A percentile compares a stretch with the other conserved stretches of the same genome.
Conservation (phyloP, 1,140 invertebrate species). For the Brevipalpus yothersi region DNA sequence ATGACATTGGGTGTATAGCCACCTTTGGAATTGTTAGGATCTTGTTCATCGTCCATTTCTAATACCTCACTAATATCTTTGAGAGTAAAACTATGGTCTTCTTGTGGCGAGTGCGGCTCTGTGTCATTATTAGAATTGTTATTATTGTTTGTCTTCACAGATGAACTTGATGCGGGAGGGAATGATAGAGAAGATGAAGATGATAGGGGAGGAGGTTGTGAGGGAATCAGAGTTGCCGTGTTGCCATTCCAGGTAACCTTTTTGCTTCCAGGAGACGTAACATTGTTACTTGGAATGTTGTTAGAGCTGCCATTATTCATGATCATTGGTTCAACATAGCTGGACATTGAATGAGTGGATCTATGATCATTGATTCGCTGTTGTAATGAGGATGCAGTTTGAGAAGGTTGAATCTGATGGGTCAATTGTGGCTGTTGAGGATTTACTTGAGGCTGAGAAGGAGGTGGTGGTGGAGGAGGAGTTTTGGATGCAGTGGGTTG, state of each 20-base stretch:
- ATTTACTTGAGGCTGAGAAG: neutral
- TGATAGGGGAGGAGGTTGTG: neutral
- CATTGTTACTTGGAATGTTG: neutral
- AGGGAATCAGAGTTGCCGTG: neutral
- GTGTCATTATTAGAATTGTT: slow-evolving; percentile 14
- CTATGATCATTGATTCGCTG: neutral
- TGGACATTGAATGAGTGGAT: neutral
- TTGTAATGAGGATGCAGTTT: neutral
- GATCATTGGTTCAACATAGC: neutral
- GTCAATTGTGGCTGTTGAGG: neutral
- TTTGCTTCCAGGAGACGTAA: neutral
- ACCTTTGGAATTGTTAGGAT: neutral
- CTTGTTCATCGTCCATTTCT: slow-evolving; percentile 1
- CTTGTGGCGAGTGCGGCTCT: neutral
- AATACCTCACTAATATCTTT: slow-evolving; percentile 15
- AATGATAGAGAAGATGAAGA: neutral
- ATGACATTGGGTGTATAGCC: slow-evolving; percentile 59
- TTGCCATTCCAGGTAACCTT: neutral
- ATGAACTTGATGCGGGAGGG: neutral
- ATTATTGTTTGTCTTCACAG: neutral
- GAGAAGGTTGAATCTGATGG: neutral
- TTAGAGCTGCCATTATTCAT: neutral
- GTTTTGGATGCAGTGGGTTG: neutral
- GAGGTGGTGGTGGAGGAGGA: neutral
- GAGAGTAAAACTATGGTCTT: slow-evolving; percentile 8